Base-by-base conservation (phyloP, 2,888 invertebrate species). In the Pseudococcus viburni region DNA sequence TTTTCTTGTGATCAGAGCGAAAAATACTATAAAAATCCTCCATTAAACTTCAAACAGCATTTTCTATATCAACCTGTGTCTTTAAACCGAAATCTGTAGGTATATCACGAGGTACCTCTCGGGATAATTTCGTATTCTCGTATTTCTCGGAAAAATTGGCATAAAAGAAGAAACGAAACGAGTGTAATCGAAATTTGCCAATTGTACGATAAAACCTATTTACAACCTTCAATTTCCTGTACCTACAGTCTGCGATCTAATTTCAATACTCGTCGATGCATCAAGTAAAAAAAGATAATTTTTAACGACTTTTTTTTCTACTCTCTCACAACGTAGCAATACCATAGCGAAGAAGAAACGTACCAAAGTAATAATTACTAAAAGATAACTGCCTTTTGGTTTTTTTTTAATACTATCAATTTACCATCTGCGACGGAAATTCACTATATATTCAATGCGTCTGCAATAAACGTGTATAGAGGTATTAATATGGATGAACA, bases 401-500 rank as follows among this genome's bases (percentile, higher is more conserved):
- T 77, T 42, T 77, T 77, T 77, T 77, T 33, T 80, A 83, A 83
- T 83, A 83, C 80, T 83, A 46, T 83, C 80, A 83, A 83, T 83
- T 83, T 83, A 83, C 80, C 80, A 83, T 83, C 80, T 83, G 80
- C 80, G 80, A 83, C 80, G 80, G 80, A 83, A 83, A 83, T 83
- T 83, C 80, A 83, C 46, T 46, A 46, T 73, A 83, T 46, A 83
- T 46, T 64, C 22, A 22, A 83, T 46, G 11, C n/a, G 80, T 83
- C 42, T 19, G 33, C 80, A 77, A 33, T 39, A 77, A 77, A 77
- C 77, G 39, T 42, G 39, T 77, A 33, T 17, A 8, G 46, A 8
- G 46, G 80, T 46, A 83, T 83, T 83, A 83, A 83, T 83, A 83
- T 77, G 77, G 80, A 83, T 83, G 80, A 83, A 83, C 80, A 83